Percentiles rank a stretch among this genome's conserved stretches.
Evolutionary conservation across 2,888 invertebrate genomes (phyloP).

Genomic region (Amphipyra tragopoginis): DNA sequence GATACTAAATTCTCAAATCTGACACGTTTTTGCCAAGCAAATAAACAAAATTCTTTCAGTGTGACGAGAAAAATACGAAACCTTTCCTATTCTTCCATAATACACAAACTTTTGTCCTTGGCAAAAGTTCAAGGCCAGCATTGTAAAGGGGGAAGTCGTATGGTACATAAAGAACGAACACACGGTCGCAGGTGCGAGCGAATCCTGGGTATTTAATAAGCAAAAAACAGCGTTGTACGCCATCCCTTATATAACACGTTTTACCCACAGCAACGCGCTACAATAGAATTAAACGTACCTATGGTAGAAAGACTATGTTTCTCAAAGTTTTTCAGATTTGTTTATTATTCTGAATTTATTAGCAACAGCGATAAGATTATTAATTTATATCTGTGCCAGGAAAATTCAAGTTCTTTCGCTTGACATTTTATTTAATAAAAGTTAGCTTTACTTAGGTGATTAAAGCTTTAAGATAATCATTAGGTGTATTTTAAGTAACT

Average conservation of each 20-base stretch:
- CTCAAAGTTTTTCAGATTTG: conserved; percentile 23
- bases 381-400: too few species aligned
- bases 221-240: conserved; percentile 39
- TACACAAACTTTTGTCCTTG: conserved; percentile 16
- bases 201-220: conserved; percentile 42
- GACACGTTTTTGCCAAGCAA: too few species aligned
- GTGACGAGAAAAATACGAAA: background rate
- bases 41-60: background rate
- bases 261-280: conserved; percentile 19
- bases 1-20: too few species aligned
- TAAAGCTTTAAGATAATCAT: too few species aligned
- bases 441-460: too few species aligned
- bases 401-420: background rate
- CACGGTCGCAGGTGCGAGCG: conserved; percentile 31
- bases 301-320: conserved; percentile 2
- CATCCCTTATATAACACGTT: conserved; percentile 9
- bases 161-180: conserved; percentile 14
- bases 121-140: conserved; percentile 36
- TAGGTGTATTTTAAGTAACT: too few species aligned
- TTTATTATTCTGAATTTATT: too few species aligned
- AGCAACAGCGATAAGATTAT: too few species aligned
- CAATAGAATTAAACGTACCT: conserved; percentile 41
- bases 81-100: conserved; percentile 6
- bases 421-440: background rate
- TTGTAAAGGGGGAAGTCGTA: conserved; percentile 15